Evolutionary conservation across 2,888 invertebrate species (phyloP), one percentile per base, ranked within the genome.

Genomic region (Temnothorax unifasciatus): DNA sequence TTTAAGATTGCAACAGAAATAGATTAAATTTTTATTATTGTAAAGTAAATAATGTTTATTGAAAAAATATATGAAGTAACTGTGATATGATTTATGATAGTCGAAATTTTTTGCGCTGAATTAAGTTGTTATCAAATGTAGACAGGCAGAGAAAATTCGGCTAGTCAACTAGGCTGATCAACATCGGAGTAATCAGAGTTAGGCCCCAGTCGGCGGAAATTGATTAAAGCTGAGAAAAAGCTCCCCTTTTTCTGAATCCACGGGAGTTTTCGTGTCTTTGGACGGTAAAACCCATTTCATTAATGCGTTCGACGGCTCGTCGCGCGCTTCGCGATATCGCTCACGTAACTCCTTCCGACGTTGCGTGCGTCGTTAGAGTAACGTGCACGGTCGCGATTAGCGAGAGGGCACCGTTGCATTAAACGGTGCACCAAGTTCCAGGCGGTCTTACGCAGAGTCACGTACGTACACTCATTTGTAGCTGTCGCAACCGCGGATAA

Each of bases 301-400:
- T 81, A 73, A 73, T 71, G 73, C 73, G 73, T 79, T 79, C 79
- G 71, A 71, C 47, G 79, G 73, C 21, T 71, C 71, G 59, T 79
- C 79, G 71, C 57, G 69, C 77, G 66, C 68, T 66, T 66, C 77
- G 77, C 44, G 71, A 79, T 79, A 79, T 47, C 71, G 71, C 71
- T 61, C 73, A 81, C 79, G 73, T 81, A 73, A 81, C 79, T 73
- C 73, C 38, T 79, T n/a, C 79, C 59, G 76, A 76, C 76, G 64
- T 76, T 64, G 76, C 76, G 59, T 79, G 73, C 73, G 38, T 71
- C 18, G 79, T 71, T 59, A 21, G 18, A 79, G n/a, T 81, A 71
- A 81, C 79, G 59, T 81, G 79, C 79, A 61, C 73, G 25, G 73
- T 73, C 73, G 73, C 73, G 79, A 81, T 81, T 81, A 81, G 79